Conservation (phyloP, 2,888 invertebrate species). For the Cheilosia vulpina region DNA sequence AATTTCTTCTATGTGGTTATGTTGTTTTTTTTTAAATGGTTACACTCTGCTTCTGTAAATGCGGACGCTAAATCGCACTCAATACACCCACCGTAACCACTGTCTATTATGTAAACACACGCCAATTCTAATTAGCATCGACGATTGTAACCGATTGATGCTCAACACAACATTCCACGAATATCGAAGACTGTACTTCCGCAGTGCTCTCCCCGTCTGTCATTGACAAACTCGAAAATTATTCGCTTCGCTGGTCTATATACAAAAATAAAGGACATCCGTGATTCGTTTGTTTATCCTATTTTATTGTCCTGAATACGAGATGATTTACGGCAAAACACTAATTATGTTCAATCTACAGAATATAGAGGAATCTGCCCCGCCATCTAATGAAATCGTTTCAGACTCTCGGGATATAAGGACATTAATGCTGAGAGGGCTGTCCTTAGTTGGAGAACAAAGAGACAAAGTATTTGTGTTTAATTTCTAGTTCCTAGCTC, state of each 20-base stretch:
- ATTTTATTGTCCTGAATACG: conserved; percentile 16
- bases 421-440: conserved; percentile 21
- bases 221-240: neutral
- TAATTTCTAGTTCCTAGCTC: conserved; percentile 29
- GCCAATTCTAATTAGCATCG: neutral
- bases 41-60: no score
- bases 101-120: neutral
- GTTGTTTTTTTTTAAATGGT: no score
- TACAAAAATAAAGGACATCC: conserved; percentile 18
- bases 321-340: conserved; percentile 25
- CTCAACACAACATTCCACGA: neutral
- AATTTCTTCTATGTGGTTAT: no score
- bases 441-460: conserved; percentile 22
- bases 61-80: no score
- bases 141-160: neutral
- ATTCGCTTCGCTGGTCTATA: neutral
- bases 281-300: neutral
- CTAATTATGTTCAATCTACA: conserved; percentile 37
- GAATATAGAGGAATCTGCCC: neutral
- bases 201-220: neutral
- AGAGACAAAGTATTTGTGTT: conserved; percentile 35
- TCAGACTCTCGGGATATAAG: conserved; percentile 7
- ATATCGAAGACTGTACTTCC: neutral
- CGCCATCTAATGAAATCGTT: conserved; percentile 6
- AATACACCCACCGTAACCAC: no score